A percentile compares a stretch with the other conserved stretches of the same genome.
phyloP scores from a whole-genome alignment of 2,113 vertebrate species.

The Oreochromis aureus region DNA sequence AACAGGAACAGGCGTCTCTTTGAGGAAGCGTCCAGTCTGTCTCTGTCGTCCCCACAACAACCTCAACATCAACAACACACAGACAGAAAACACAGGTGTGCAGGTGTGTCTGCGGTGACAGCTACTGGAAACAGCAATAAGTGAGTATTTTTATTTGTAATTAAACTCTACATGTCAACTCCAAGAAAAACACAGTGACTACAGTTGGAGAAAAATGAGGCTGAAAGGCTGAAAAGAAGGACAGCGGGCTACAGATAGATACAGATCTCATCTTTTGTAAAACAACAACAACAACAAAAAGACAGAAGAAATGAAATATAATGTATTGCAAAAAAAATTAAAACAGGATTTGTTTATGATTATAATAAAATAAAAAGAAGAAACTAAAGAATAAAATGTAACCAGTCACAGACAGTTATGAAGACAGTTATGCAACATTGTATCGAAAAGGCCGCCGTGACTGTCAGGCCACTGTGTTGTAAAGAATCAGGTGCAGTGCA shows the following conservation, averaged over 20 bases:
- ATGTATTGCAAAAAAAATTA: too few species aligned
- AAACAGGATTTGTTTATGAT: neutral
- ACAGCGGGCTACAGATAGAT: fast-evolving
- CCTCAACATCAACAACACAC: neutral
- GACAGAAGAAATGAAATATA: neutral
- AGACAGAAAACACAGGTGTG: neutral
- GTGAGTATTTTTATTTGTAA: neutral
- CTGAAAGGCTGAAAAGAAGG: neutral
- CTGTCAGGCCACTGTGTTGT: fast-evolving
- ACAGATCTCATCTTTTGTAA: neutral
- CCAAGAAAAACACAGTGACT: neutral
- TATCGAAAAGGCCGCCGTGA: neutral
- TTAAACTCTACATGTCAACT: neutral
- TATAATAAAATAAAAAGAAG: neutral
- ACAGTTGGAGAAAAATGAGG: neutral
- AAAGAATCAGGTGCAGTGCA: neutral
- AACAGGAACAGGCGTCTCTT: neutral
- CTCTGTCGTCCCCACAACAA: neutral
- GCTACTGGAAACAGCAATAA: neutral
- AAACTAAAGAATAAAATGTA: neutral
- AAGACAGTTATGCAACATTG: neutral
- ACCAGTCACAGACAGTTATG: neutral
- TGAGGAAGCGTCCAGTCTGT: neutral
- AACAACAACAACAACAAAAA: neutral
- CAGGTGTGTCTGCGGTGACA: neutral